Evolutionary conservation across 2,797 vertebrate species (phyloP).

Genomic region (Heliangelus exortis): DNA sequence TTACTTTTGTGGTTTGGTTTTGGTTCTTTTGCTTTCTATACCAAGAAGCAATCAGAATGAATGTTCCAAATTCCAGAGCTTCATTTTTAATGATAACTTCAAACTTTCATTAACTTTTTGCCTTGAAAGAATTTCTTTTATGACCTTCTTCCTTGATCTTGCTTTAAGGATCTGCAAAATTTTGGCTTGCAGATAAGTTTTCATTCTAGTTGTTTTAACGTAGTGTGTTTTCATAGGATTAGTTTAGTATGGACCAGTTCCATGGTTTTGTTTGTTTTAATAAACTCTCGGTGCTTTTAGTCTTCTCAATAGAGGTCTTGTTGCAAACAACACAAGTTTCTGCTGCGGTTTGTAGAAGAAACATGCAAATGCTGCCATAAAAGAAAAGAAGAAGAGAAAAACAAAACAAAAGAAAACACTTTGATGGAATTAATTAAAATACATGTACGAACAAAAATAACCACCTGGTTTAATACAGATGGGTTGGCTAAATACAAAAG

Average conservation of each 20-base stretch:
- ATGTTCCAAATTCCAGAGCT: not conserved
- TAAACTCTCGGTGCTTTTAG: not conserved
- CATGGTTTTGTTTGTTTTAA: not conserved
- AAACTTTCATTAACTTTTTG: not conserved
- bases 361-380: not conserved
- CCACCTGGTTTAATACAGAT: not conserved
- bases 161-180: not conserved
- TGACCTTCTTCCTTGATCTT: not conserved
- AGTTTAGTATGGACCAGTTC: not conserved
- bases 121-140: not conserved
- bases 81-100: not conserved
- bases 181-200: slow-evolving; percentile 7
- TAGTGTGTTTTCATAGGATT: slow-evolving; percentile 2
- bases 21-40: not conserved
- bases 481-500: not conserved
- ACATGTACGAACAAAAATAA: not conserved
- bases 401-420: no score
- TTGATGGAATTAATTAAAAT: not conserved
- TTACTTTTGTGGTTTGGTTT: not conserved
- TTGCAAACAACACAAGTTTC: not conserved
- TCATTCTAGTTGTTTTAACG: slow-evolving; percentile 6
- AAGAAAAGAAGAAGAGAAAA: not conserved
- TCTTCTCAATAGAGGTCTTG: not conserved
- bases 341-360: not conserved
- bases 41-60: not conserved